A percentile compares a stretch with the other conserved stretches of the same genome.
These are phyloP conservation scores for Agapostemon virescens DNA, from an alignment of 2,888 invertebrate genomes.

Conservation along the genomic window DNA sequence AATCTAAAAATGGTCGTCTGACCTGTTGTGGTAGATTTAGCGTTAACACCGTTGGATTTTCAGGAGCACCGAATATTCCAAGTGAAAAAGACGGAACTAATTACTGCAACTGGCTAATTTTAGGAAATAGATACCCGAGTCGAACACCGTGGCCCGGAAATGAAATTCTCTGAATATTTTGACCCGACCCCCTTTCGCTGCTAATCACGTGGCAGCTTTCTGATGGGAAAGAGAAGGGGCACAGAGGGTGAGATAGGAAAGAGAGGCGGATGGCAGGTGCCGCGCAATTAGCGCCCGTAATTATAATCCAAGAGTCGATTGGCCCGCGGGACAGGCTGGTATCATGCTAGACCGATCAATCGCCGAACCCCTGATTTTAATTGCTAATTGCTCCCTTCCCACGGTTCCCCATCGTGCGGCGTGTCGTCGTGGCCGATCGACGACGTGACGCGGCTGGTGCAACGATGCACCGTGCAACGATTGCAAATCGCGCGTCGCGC, in stretches of 20 bases:
- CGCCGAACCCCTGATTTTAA: slow-evolving; percentile 64
- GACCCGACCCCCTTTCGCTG: slow-evolving; percentile 21
- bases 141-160: slow-evolving; percentile 19
- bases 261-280: slow-evolving; percentile 26
- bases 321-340: slow-evolving; percentile 50
- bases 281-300: slow-evolving; percentile 68
- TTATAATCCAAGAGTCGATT: slow-evolving; percentile 69
- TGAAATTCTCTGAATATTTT: slow-evolving; percentile 49
- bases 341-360: slow-evolving; percentile 64
- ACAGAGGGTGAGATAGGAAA: background rate
- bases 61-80: no score
- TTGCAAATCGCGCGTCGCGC: slow-evolving; percentile 53
- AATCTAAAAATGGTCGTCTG: no score
- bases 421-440: slow-evolving; percentile 54
- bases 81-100: background rate
- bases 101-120: background rate
- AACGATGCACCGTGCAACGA: slow-evolving; percentile 53
- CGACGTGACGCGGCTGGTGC: slow-evolving; percentile 55
- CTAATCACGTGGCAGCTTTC: slow-evolving; percentile 37
- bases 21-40: no score
- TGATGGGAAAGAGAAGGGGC: background rate
- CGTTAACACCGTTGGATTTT: no score
- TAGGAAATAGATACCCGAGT: slow-evolving; percentile 3
- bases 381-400: slow-evolving; percentile 65
- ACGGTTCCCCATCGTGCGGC: slow-evolving; percentile 42